Conservation (phyloP, 1,140 invertebrate species). For the Pemphigus obesinymphae region DNA sequence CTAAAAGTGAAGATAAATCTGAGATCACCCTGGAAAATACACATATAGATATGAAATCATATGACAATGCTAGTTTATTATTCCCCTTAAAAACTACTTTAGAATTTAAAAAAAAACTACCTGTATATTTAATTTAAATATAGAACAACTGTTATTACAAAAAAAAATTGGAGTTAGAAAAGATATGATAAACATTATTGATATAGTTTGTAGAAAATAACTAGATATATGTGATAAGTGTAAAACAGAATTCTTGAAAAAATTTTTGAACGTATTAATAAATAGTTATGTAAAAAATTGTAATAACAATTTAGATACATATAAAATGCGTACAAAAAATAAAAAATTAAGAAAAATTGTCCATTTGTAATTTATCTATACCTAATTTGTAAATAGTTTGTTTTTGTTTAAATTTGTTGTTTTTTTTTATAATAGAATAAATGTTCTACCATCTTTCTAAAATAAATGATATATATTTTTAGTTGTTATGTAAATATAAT, state of each 20-base stretch:
- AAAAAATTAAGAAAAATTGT: background rate
- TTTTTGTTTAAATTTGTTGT: too few relatives aligned
- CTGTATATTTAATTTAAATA: too few relatives aligned
- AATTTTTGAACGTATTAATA: background rate
- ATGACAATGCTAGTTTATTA: too few relatives aligned
- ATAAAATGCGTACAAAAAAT: background rate
- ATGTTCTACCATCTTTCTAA: background rate
- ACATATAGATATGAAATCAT: too few relatives aligned
- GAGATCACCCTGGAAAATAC: background rate
- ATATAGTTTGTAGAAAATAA: background rate
- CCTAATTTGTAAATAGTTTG: too few relatives aligned
- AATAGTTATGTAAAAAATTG: background rate
- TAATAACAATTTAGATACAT: background rate
- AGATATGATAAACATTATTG: background rate
- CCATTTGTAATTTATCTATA: background rate
- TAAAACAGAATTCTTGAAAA: background rate
- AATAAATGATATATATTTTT: too few relatives aligned
- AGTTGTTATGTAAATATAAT: too few relatives aligned
- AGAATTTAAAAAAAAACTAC: too few relatives aligned
- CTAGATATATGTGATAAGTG: background rate
- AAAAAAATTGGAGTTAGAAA: background rate
- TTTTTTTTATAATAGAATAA: background rate
- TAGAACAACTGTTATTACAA: background rate
- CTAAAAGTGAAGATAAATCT: background rate
- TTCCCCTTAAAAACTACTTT: too few relatives aligned